phyloP scores from a whole-genome alignment of 1,140 invertebrate species.

The Globodera rostochiensis region DNA sequence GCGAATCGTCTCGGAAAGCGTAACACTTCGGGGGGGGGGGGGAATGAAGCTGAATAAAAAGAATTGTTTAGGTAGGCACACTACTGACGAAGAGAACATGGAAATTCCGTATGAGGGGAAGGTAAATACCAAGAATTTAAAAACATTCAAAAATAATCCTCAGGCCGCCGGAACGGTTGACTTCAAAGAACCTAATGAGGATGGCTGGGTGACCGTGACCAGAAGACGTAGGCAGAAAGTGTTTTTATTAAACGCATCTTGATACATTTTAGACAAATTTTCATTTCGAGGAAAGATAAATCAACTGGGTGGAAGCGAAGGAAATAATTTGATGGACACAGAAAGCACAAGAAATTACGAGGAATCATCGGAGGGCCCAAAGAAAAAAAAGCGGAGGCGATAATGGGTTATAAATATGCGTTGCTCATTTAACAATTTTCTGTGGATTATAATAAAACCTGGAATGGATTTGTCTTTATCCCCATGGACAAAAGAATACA shows the following conservation, averaged over 20 bases:
- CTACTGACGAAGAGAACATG: background rate
- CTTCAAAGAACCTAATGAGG: conserved; percentile 6
- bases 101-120: background rate
- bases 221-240: conserved; percentile 17
- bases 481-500: background rate
- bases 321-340: background rate
- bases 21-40: background rate
- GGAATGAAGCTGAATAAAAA: background rate
- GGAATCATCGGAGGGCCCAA: background rate
- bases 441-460: too few relatives aligned
- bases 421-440: too few relatives aligned
- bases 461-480: too few relatives aligned
- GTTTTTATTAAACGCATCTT: background rate
- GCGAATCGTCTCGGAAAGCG: background rate
- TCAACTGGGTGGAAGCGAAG: background rate
- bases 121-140: background rate
- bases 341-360: background rate
- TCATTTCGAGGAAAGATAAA: conserved; percentile 33
- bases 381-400: background rate
- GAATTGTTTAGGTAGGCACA: background rate
- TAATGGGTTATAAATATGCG: background rate
- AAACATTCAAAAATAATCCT: too few relatives aligned
- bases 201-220: conserved; percentile 30
- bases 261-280: conserved; percentile 31
- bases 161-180: background rate